Conservation (phyloP, 2,888 invertebrate genomes). For the Stegana nigrithorax region DNA sequence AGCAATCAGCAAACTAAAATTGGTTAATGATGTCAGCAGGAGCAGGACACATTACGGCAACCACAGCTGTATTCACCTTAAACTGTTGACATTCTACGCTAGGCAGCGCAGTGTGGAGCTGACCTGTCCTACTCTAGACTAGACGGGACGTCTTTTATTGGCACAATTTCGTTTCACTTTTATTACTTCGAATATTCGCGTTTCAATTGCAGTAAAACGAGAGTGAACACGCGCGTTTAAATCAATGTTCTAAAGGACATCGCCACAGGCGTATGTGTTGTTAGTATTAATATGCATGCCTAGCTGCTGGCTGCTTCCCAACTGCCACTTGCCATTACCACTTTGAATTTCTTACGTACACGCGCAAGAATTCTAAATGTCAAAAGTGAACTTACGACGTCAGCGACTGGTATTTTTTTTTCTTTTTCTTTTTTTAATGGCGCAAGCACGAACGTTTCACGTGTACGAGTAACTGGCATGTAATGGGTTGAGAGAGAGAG, state of each 20-base stretch:
- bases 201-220: neutral
- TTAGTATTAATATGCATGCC: no score
- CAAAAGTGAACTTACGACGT: conserved; percentile 23
- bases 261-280: no score
- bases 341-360: no score
- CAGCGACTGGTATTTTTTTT: conserved; percentile 7
- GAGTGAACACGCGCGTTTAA: conserved; percentile 19
- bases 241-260: neutral
- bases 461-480: no score
- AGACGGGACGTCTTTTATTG: neutral
- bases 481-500: no score
- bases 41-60: no score
- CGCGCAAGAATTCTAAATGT: conserved; percentile 6
- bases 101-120: no score
- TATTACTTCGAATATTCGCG: neutral
- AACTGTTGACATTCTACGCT: conserved; percentile 15
- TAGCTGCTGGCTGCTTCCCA: no score
- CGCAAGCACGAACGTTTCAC: no score
- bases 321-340: no score
- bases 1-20: conserved; percentile 19
- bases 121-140: no score
- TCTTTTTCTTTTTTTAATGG: neutral
- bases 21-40: conserved; percentile 50
- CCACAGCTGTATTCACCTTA: conserved; percentile 1
- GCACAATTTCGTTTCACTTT: no score